Evolutionary conservation across 2,797 vertebrate species (phyloP).

Genomic region (Merluccius polli): DNA sequence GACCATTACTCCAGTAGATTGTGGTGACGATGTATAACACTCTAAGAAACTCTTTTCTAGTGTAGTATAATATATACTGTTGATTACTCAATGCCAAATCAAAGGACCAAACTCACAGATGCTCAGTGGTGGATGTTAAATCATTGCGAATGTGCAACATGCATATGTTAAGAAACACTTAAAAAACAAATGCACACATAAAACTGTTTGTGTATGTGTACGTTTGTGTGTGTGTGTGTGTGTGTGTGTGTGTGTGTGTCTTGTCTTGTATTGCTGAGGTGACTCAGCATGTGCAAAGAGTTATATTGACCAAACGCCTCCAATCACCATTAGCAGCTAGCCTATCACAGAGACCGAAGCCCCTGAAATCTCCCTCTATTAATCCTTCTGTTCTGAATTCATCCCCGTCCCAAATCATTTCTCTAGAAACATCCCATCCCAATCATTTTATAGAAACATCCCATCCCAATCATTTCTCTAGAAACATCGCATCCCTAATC

Average conservation of each 20-base stretch:
- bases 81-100: background rate
- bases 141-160: background rate
- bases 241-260: constrained; percentile 7
- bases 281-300: constrained; percentile 44
- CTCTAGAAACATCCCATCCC: background rate
- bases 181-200: background rate
- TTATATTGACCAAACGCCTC: constrained; percentile 38
- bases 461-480: background rate
- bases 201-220: too few species aligned
- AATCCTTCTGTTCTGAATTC: constrained; percentile 22
- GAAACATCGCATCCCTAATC: background rate
- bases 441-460: too few species aligned
- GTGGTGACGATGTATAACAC: too few species aligned
- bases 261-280: constrained; percentile 19
- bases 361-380: background rate
- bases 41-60: too few species aligned
- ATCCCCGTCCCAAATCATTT: background rate
- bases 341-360: constrained; percentile 24
- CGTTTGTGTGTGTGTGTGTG: constrained; percentile 2
- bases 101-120: background rate
- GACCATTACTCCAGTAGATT: too few species aligned
- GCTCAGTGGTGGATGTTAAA: background rate
- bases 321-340: constrained; percentile 30
- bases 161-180: background rate
- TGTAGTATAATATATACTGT: background rate